Evolutionary conservation across 2,888 invertebrate species (phyloP).

Genomic region (Meiosimyza platycephala): DNA sequence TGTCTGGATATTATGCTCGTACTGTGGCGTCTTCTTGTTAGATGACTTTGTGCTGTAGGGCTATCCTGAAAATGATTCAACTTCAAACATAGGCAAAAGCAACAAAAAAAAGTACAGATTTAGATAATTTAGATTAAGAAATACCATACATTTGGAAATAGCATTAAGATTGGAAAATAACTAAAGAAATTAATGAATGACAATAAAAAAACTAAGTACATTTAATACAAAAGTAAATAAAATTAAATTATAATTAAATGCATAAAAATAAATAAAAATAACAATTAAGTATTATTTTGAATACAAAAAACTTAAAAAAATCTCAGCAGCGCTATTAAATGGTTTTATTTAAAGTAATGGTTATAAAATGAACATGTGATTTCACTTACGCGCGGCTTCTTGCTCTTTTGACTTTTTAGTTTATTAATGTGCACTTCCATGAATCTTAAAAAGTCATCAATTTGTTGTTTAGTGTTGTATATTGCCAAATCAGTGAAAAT

Average conservation of each 20-base stretch:
- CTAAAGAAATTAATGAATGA: constrained; percentile 29
- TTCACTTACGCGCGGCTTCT: constrained; percentile 81
- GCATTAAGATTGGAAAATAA: constrained; percentile 28
- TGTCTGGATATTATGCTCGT: constrained; percentile 70
- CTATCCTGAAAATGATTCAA: constrained; percentile 69
- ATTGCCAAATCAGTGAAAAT: constrained; percentile 74
- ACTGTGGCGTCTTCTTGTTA: constrained; percentile 81
- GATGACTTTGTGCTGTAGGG: constrained; percentile 72
- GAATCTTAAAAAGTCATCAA: constrained; percentile 82
- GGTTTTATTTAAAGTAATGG: constrained; percentile 29
- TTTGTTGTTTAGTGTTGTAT: constrained; percentile 72
- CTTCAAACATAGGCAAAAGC: constrained; percentile 53
- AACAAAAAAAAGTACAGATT: constrained; percentile 36
- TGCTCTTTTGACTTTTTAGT: constrained; percentile 80
- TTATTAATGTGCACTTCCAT: constrained; percentile 90
- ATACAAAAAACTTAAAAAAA: constrained; percentile 23
- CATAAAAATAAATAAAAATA: constrained; percentile 18
- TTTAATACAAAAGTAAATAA: constrained; percentile 6
- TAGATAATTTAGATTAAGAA: constrained; percentile 21
- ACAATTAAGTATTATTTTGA: constrained; percentile 33
- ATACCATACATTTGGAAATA: constrained; percentile 9
- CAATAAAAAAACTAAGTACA: constrained; percentile 13
- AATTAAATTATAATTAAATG: background rate
- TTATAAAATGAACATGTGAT: too few species aligned
- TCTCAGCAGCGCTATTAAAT: constrained; percentile 30